phyloP scores from a whole-genome alignment of 2,888 invertebrate species.

The Zygogramma bicolorata region DNA sequence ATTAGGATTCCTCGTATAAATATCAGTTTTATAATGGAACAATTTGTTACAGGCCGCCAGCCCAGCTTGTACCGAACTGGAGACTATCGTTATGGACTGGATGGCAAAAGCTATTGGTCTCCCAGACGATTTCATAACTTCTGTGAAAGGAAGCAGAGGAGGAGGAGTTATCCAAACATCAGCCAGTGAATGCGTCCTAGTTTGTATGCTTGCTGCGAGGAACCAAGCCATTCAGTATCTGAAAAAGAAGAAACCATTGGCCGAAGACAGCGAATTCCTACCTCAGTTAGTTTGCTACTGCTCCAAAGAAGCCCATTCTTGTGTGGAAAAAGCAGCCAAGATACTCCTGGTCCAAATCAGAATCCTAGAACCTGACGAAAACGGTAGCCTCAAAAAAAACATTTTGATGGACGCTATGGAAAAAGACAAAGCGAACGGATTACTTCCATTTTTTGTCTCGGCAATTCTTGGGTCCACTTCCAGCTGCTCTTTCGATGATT shows the following conservation, averaged over 20 bases:
- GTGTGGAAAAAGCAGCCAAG: slow-evolving; percentile 84
- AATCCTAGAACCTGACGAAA: slow-evolving; percentile 79
- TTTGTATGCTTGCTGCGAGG: slow-evolving; percentile 82
- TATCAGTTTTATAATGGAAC: background rate
- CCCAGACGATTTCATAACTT: slow-evolving; percentile 75
- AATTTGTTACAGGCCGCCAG: slow-evolving; percentile 85
- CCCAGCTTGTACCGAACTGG: slow-evolving; percentile 94
- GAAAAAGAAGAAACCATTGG: slow-evolving; percentile 69
- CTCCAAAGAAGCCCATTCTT: slow-evolving; percentile 80
- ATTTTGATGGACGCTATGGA: slow-evolving; percentile 74
- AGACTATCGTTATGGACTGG: slow-evolving; percentile 87
- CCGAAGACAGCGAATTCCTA: slow-evolving; percentile 77
- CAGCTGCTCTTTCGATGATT: slow-evolving; percentile 85
- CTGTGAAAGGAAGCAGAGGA: slow-evolving; percentile 71
- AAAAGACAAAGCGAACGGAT: slow-evolving; percentile 79
- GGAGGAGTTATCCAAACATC: slow-evolving; percentile 88
- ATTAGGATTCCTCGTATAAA: too few species aligned
- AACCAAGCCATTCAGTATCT: slow-evolving; percentile 77
- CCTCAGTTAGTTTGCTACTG: slow-evolving; percentile 84
- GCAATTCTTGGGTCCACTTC: slow-evolving; percentile 88
- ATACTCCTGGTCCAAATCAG: slow-evolving; percentile 80
- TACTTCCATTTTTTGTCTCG: slow-evolving; percentile 87
- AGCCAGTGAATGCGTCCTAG: slow-evolving; percentile 86
- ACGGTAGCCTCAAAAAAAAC: slow-evolving; percentile 75
- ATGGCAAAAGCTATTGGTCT: slow-evolving; percentile 81